phyloP scores from a whole-genome alignment of 1,140 invertebrate species.

The Bradysia coprophila region DNA sequence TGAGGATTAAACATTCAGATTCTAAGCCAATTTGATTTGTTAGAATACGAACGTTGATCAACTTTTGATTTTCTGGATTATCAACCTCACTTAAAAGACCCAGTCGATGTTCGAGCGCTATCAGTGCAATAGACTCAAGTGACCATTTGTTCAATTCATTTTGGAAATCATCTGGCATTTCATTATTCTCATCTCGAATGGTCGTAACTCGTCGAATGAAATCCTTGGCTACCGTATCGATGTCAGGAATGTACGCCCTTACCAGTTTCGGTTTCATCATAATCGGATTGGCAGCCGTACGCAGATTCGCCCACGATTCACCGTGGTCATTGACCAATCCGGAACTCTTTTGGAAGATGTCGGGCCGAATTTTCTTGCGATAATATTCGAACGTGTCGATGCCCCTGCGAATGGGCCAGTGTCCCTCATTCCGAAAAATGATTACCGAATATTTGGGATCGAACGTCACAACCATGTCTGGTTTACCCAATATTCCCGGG shows the following conservation, averaged over 20 bases:
- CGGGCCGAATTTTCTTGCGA: slow-evolving; percentile 4
- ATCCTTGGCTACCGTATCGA: slow-evolving; percentile 7
- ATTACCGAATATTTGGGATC: slow-evolving; percentile 7
- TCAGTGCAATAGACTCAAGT: slow-evolving; percentile 53
- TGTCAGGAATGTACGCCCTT: slow-evolving; percentile 10
- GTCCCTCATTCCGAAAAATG: slow-evolving; percentile 6
- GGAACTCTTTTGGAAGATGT: slow-evolving; percentile 5
- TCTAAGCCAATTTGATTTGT: too few species aligned
- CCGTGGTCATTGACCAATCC: slow-evolving; percentile 3
- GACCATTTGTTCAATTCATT: slow-evolving; percentile 47
- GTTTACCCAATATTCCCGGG: slow-evolving; percentile 1
- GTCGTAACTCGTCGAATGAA: slow-evolving; percentile 3
- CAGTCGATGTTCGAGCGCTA: too few species aligned
- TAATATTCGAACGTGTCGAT: slow-evolving; percentile 6
- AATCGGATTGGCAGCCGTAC: too few species aligned
- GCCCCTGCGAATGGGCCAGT: slow-evolving; percentile 3
- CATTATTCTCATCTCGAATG: not conserved
- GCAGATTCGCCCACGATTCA: slow-evolving; percentile 6
- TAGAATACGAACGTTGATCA: too few species aligned
- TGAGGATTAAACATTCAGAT: too few species aligned
- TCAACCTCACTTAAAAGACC: too few species aligned
- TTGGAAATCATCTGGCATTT: too few species aligned
- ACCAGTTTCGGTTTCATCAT: slow-evolving; percentile 11
- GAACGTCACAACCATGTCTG: slow-evolving; percentile 2
- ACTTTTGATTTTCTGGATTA: too few species aligned